Conservation (phyloP, 1,140 invertebrate species). For the Teleogryllus occipitalis region DNA sequence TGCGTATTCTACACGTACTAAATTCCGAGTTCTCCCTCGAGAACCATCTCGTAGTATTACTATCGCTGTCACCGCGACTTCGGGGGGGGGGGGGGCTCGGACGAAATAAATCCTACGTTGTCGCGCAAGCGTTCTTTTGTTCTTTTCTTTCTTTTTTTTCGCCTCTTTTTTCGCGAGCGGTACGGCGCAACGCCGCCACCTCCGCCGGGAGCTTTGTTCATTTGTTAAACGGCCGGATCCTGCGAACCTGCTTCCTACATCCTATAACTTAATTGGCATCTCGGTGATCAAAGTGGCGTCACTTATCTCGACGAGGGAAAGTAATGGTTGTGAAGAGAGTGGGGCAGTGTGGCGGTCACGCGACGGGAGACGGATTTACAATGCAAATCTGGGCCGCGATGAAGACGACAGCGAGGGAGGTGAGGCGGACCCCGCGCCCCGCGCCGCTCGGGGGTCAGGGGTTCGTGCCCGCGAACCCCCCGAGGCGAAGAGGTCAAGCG, state of each 20-base stretch:
- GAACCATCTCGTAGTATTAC: no score
- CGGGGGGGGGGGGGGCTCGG: no score
- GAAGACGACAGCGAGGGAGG: no score
- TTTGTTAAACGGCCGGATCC: neutral
- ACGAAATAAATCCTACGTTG: neutral
- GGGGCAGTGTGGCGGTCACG: neutral
- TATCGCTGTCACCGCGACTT: no score
- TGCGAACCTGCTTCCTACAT: neutral
- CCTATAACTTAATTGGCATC: slow-evolving; percentile 4
- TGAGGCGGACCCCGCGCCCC: no score
- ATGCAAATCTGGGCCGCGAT: neutral
- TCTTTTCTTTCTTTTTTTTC: neutral
- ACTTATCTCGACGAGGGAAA: slow-evolving; percentile 1
- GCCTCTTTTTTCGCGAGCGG: neutral
- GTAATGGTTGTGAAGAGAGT: neutral
- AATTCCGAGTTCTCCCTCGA: no score
- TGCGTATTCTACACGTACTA: no score
- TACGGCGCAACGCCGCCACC: neutral
- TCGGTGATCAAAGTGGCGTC: neutral
- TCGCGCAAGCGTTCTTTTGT: neutral
- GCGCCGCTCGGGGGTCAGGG: no score
- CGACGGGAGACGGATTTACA: neutral
- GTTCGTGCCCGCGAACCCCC: no score
- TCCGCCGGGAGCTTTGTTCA: neutral
- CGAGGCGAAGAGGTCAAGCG: no score